Percentiles rank a stretch among this genome's conserved stretches.
phyloP scores from a whole-genome alignment of 1,140 invertebrate species.

The Gonioctena quinquepunctata region DNA sequence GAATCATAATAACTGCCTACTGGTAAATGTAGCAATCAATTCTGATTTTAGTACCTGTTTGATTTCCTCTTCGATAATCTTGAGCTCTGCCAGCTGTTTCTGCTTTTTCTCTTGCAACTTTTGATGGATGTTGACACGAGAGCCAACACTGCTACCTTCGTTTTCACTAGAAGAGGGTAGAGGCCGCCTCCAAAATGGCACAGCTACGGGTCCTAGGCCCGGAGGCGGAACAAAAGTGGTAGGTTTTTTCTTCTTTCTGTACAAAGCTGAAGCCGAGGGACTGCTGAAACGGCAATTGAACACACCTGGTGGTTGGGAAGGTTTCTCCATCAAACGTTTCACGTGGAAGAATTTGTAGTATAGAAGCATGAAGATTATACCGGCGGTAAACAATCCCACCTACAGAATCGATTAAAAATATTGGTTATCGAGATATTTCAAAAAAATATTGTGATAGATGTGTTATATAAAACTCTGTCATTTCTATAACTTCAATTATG shows the following conservation, averaged over 20 bases:
- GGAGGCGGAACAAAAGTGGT: constrained; percentile 84
- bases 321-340: constrained; percentile 57
- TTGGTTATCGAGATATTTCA: background rate
- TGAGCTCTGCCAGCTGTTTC: constrained; percentile 81
- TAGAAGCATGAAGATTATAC: constrained; percentile 82
- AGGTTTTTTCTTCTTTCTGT: constrained; percentile 88
- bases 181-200: constrained; percentile 81
- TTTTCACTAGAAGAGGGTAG: constrained; percentile 71
- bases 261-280: constrained; percentile 56
- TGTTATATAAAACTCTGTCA: background rate
- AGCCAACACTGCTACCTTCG: constrained; percentile 71
- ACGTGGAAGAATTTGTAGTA: constrained; percentile 83
- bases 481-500: background rate
- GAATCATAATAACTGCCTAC: too few relatives aligned
- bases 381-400: constrained; percentile 66
- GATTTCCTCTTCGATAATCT: constrained; percentile 83
- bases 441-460: background rate
- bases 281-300: constrained; percentile 87
- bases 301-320: constrained; percentile 77
- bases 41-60: constrained; percentile 60
- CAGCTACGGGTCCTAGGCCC: constrained; percentile 58
- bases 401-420: background rate
- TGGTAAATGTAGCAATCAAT: constrained; percentile 41
- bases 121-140: constrained; percentile 81
- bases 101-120: constrained; percentile 88